Evolutionary conservation across 2,888 invertebrate species (phyloP), one percentile per base, ranked within the genome.

Genomic region (Aphidoletes aphidimyza): DNA sequence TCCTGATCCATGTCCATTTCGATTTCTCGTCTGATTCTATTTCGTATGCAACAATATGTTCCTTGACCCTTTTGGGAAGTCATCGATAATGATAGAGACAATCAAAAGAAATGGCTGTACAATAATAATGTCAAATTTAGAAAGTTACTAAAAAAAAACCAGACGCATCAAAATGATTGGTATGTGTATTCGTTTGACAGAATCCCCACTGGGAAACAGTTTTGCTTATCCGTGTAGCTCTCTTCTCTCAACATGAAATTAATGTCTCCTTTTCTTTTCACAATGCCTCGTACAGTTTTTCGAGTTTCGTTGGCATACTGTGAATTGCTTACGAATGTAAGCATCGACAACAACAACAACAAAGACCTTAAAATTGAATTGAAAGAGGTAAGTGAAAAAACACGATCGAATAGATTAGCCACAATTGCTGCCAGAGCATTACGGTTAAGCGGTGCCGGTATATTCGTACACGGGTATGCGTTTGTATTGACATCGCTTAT

Each of bases 371-470:
- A n/a, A n/a, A n/a, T 9, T 36, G 22, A 81, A 69, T 69, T 34
- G 69, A 81, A 81, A 81, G 81, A 81, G 81, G 81, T 81, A 81
- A 81, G 39, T 6, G n/a, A n/a, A n/a, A 37, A 37, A 36, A 81
- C 81, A 81, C 37, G 36, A 37, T 81, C 37, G 30, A 54, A 14
- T 69, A 36, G 81, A 81, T 81, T 81, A 81, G 81, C 81, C 37
- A 11, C 36, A 81, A 81, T 81, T 37, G 37, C 36, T 8, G 17
- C 2, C 19, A 36, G 36, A 78, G n/a, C n/a, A 36, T 6, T 19
- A 78, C 6, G 19, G 36, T 78, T 19, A 78, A 14, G 11, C 19
- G 78, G 34, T 37, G n/a, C n/a, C n/a, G n/a, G n/a, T n/a, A n/a
- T n/a, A n/a, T n/a, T n/a, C n/a, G n/a, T n/a, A n/a, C n/a, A n/a